phyloP scores from a whole-genome alignment of 64 coral and sea anemone genomes.

The Actinia equina region DNA sequence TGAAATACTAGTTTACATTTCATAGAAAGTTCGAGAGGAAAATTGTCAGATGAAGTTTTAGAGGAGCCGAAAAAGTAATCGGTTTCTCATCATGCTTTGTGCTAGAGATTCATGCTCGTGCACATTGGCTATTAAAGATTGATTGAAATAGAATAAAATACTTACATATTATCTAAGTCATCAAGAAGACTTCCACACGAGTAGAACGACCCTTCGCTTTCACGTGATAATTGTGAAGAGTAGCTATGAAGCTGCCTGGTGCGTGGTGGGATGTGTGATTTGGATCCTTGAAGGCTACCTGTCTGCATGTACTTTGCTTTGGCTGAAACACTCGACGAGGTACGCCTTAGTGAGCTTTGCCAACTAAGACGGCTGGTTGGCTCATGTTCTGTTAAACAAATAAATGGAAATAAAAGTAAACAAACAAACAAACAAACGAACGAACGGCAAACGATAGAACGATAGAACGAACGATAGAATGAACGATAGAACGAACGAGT shows the following conservation, averaged over 20 bases:
- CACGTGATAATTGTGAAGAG: constrained; percentile 62
- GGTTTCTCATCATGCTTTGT: no score
- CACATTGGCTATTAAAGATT: no score
- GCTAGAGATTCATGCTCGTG: no score
- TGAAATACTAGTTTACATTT: no score
- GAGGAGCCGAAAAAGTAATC: no score
- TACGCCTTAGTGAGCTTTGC: constrained; percentile 48
- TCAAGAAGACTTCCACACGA: constrained; percentile 91
- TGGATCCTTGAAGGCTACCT: constrained; percentile 7
- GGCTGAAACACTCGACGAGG: constrained; percentile 60
- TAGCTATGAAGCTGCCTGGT: not conserved
- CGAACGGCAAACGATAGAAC: no score
- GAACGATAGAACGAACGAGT: no score
- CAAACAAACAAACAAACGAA: not conserved
- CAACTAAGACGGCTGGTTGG: constrained; percentile 60
- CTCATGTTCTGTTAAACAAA: not conserved
- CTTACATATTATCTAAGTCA: constrained; percentile 58
- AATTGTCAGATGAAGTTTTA: no score
- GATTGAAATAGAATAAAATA: not conserved
- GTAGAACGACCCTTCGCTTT: constrained; percentile 95
- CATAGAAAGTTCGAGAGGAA: no score
- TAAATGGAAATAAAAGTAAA: not conserved
- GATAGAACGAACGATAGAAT: no score
- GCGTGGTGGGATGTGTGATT: constrained; percentile 14
- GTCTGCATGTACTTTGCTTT: constrained; percentile 56